Evolutionary conservation across 1,140 invertebrate genomes (phyloP).

Genomic region (Bombus sylvicola): DNA sequence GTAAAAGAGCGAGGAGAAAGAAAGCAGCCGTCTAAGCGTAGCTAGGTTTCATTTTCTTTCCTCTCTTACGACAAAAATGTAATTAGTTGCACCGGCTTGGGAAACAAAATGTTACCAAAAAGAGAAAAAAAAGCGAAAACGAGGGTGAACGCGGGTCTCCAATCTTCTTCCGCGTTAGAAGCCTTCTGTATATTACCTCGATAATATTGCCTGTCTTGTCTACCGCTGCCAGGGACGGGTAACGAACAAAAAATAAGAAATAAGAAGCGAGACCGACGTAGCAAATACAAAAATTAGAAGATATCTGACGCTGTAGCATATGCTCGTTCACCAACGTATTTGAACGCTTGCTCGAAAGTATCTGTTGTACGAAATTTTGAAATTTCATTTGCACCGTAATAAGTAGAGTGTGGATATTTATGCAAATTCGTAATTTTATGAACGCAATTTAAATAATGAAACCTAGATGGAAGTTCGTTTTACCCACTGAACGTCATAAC

Average conservation of each 20-base stretch:
- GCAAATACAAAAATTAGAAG: slow-evolving; percentile 26
- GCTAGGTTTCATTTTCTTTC: slow-evolving; percentile 22
- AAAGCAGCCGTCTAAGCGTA: neutral
- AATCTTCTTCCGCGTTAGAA: slow-evolving; percentile 31
- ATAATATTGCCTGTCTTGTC: slow-evolving; percentile 36
- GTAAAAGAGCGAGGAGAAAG: neutral
- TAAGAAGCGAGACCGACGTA: neutral
- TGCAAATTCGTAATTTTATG: no score
- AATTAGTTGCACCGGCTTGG: slow-evolving; percentile 48
- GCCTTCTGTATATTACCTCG: slow-evolving; percentile 44
- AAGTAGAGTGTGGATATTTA: no score
- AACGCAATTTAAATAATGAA: no score
- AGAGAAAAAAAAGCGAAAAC: slow-evolving; percentile 19
- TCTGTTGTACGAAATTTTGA: no score
- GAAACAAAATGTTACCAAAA: neutral
- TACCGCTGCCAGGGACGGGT: neutral
- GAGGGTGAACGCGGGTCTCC: neutral
- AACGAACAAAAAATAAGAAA: slow-evolving; percentile 45
- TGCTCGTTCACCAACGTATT: no score
- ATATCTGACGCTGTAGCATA: neutral
- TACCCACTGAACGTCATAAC: no score
- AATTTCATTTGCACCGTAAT: no score
- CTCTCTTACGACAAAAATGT: slow-evolving; percentile 49
- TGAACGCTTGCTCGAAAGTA: neutral
- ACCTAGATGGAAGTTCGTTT: no score